These are phyloP conservation scores for Atta texana DNA, from an alignment of 1,140 invertebrate genomes.

Conservation along the genomic window DNA sequence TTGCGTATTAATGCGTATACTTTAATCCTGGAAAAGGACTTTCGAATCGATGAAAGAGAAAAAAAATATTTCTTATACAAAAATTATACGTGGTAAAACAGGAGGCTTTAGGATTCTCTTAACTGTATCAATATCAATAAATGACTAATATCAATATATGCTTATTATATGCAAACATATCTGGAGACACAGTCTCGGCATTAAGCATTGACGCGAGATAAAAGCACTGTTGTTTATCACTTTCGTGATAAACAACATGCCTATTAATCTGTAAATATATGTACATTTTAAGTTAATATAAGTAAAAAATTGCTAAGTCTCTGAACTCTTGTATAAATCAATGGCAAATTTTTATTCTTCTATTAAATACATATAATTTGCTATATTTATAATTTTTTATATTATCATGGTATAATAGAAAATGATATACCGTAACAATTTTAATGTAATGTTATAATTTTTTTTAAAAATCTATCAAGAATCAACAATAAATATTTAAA, in stretches of 20 bases:
- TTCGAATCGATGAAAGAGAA: too few relatives aligned
- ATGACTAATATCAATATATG: neutral
- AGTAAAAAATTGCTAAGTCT: neutral
- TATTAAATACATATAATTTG: constrained; percentile 7
- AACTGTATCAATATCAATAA: neutral
- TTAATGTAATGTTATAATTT: too few relatives aligned
- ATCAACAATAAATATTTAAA: neutral
- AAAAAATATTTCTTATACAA: too few relatives aligned
- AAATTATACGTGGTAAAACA: too few relatives aligned
- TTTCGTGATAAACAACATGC: neutral
- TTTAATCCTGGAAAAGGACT: too few relatives aligned
- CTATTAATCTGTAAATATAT: neutral
- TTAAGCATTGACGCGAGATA: too few relatives aligned
- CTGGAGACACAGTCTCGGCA: too few relatives aligned
- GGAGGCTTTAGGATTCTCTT: too few relatives aligned
- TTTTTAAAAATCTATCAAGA: neutral
- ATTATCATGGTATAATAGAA: too few relatives aligned
- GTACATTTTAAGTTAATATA: neutral
- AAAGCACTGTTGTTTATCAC: too few relatives aligned
- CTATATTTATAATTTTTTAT: neutral
- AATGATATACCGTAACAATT: neutral
- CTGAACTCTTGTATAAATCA: neutral
- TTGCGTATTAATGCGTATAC: too few relatives aligned
- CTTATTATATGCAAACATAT: neutral
- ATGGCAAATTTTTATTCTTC: neutral